Percentiles rank a stretch among this genome's conserved stretches.
These are phyloP conservation scores for Hemicordylus capensis DNA, from an alignment of 2,113 vertebrate species.

Conservation along the genomic window DNA sequence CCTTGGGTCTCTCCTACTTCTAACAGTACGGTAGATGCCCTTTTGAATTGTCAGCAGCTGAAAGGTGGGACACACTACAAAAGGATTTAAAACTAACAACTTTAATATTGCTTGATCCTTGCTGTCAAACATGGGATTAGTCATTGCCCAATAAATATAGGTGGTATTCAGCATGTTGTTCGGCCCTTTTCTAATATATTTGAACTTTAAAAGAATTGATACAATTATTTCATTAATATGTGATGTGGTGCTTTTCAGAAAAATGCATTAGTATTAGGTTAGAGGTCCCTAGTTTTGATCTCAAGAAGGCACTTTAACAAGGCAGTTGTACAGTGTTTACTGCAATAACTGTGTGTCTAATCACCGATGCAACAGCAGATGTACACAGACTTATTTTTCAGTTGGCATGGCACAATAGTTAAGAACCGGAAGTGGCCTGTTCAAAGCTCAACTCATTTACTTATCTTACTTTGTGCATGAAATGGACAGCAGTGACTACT, in stretches of 20 bases:
- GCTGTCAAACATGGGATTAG: conserved; percentile 66
- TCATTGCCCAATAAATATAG: conserved; percentile 55
- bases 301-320: background rate
- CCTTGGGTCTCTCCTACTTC: conserved; percentile 47
- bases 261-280: conserved; percentile 28
- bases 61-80: conserved; percentile 53
- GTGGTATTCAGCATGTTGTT: conserved; percentile 51
- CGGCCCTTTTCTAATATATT: conserved; percentile 43
- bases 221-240: conserved; percentile 53
- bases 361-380: background rate
- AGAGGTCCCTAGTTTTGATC: background rate
- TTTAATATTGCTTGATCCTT: conserved; percentile 65
- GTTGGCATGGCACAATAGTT: background rate
- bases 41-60: conserved; percentile 69
- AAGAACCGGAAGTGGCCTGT: background rate
- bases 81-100: conserved; percentile 66
- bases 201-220: conserved; percentile 63
- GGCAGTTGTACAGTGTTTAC: background rate
- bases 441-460: background rate
- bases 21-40: conserved; percentile 45
- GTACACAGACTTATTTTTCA: background rate
- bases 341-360: background rate
- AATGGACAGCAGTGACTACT: background rate
- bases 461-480: background rate
- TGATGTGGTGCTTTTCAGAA: conserved; percentile 36